Conservation (phyloP, 1,140 invertebrate species). For the Leptinotarsa undecemlineata region DNA sequence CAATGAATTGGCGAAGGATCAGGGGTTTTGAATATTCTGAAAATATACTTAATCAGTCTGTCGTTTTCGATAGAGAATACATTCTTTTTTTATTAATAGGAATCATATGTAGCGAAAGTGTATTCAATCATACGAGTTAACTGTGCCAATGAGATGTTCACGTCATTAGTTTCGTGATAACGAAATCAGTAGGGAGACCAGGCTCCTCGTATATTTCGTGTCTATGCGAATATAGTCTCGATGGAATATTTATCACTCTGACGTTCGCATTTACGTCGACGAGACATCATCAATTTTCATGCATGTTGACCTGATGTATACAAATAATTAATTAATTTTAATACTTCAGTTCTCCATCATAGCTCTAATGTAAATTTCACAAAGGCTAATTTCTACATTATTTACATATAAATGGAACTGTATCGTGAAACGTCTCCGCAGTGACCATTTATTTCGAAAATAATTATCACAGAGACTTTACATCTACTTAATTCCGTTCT, state of each 20-base stretch:
- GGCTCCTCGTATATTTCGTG: too few species aligned
- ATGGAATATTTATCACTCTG: background rate
- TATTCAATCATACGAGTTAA: too few species aligned
- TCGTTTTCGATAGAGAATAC: too few species aligned
- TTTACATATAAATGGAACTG: slow-evolving; percentile 43
- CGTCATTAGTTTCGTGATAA: too few species aligned
- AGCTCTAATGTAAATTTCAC: slow-evolving; percentile 37
- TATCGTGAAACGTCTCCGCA: slow-evolving; percentile 34
- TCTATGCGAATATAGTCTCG: too few species aligned
- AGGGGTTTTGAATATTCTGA: too few species aligned
- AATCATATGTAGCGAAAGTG: too few species aligned
- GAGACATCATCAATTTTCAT: background rate
- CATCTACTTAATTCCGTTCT: slow-evolving; percentile 34
- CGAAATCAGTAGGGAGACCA: too few species aligned
- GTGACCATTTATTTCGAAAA: slow-evolving; percentile 39
- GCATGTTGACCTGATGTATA: slow-evolving; percentile 6
- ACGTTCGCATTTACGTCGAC: background rate
- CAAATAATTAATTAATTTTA: slow-evolving; percentile 22
- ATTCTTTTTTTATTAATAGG: too few species aligned
- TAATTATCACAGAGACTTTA: slow-evolving; percentile 41
- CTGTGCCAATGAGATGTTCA: too few species aligned
- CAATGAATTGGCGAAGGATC: too few species aligned
- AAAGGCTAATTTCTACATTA: slow-evolving; percentile 39
- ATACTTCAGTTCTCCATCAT: background rate
- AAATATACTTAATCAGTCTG: too few species aligned